Percentiles rank a stretch among this genome's conserved stretches.
Evolutionary conservation across 2,797 vertebrate species (phyloP).

Genomic region (Eulemur rubriventer): DNA sequence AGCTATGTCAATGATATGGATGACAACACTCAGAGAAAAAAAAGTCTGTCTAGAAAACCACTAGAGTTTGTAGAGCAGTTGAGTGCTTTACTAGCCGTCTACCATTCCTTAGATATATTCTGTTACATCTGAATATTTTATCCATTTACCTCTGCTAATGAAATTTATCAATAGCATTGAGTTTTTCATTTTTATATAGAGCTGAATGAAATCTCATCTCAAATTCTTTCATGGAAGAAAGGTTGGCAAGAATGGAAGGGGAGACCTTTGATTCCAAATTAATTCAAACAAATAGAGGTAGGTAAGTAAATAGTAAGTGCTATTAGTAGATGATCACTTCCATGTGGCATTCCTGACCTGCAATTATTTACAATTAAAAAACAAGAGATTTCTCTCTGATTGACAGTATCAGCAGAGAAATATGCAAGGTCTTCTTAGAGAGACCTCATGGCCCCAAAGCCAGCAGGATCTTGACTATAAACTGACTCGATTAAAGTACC

Average conservation of each 20-base stretch:
- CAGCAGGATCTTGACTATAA: neutral
- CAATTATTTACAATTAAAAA: slow-evolving; percentile 36
- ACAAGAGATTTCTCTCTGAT: neutral
- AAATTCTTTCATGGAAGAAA: slow-evolving; percentile 12
- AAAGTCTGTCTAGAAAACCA: neutral
- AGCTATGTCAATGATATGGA: neutral
- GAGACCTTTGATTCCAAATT: neutral
- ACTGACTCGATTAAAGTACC: neutral
- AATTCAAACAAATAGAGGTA: neutral
- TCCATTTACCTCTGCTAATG: slow-evolving; percentile 6
- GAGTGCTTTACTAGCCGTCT: slow-evolving; percentile 29
- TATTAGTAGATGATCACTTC: neutral
- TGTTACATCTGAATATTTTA: slow-evolving; percentile 25
- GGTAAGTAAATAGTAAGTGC: neutral
- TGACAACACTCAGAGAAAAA: neutral
- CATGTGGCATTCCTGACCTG: neutral
- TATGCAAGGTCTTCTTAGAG: neutral
- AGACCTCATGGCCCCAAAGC: neutral
- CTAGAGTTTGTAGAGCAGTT: neutral
- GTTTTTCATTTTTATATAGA: slow-evolving; percentile 16
- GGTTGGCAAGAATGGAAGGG: neutral
- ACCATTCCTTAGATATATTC: neutral
- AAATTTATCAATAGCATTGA: neutral
- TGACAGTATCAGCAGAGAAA: neutral
- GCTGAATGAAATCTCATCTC: neutral